Conservation (phyloP, 1,140 invertebrate genomes). For the Cherax quadricarinatus region DNA sequence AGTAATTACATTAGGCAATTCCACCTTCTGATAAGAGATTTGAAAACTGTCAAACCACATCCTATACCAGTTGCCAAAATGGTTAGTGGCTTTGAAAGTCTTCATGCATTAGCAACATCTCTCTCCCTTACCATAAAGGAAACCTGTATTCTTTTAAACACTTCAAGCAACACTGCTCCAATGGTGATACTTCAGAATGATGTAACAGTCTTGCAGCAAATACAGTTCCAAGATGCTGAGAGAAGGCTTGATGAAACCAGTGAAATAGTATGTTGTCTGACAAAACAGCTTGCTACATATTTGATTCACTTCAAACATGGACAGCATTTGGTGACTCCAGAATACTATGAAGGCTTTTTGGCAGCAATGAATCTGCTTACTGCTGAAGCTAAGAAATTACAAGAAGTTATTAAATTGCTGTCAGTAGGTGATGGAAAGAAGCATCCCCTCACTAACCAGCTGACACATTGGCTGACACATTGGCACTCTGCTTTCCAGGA, state of each 20-base stretch:
- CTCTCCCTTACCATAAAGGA: constrained; percentile 53
- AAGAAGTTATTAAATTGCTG: constrained; percentile 5
- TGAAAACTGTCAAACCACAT: constrained; percentile 39
- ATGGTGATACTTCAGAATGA: constrained; percentile 25
- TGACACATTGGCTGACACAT: constrained; percentile 24
- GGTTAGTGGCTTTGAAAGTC: constrained; percentile 21
- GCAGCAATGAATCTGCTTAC: not conserved
- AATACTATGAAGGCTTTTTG: constrained; percentile 1
- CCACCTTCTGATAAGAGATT: constrained; percentile 36
- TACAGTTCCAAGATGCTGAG: constrained; percentile 38
- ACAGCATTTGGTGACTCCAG: constrained; percentile 34
- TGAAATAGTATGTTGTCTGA: not conserved
- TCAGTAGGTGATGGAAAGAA: not conserved
- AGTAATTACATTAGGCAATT: constrained; percentile 46
- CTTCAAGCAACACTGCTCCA: constrained; percentile 5
- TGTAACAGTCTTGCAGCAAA: not conserved
- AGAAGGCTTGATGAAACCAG: constrained; percentile 20
- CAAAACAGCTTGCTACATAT: constrained; percentile 21
- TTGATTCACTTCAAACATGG: constrained; percentile 41
- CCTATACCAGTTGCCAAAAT: constrained; percentile 20
- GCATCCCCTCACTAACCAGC: constrained; percentile 19
- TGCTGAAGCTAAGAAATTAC: constrained; percentile 16
- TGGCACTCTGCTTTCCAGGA: constrained; percentile 20
- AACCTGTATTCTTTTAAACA: constrained; percentile 37
- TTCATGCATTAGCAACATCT: constrained; percentile 60